Percentiles rank a stretch among this genome's conserved stretches.
Evolutionary conservation across 1,140 invertebrate species (phyloP).

Genomic region (Neuroterus valhalla): DNA sequence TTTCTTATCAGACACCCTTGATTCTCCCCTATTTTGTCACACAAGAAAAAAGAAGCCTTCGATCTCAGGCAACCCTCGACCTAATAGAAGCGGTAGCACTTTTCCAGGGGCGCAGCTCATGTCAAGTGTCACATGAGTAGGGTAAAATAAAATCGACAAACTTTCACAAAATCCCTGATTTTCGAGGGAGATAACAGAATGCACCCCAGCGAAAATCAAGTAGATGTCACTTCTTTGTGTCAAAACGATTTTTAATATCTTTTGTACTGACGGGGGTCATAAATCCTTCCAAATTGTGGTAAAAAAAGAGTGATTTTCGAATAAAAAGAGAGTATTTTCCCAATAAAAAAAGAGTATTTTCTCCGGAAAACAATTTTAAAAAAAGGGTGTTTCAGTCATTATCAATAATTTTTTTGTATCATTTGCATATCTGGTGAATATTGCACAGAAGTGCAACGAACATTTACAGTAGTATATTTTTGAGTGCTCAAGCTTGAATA

Average conservation of each 20-base stretch:
- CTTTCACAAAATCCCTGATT: neutral
- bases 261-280: no score
- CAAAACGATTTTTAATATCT: neutral
- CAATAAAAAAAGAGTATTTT: no score
- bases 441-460: no score
- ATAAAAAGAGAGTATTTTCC: no score
- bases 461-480: no score
- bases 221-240: neutral
- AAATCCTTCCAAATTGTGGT: no score
- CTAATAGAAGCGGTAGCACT: slow-evolving; percentile 45
- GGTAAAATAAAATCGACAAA: neutral
- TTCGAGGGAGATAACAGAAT: neutral
- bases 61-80: slow-evolving; percentile 32
- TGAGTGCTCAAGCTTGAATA: no score
- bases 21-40: neutral
- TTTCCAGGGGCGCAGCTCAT: slow-evolving; percentile 42
- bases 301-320: no score
- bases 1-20: slow-evolving; percentile 31
- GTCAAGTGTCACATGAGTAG: slow-evolving; percentile 46
- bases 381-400: no score
- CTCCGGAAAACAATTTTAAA: no score
- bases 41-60: neutral
- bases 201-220: neutral
- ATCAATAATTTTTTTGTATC: no score
- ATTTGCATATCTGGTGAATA: no score